Evolutionary conservation across 2,113 vertebrate species (phyloP).

Genomic region (Camelus bactrianus): DNA sequence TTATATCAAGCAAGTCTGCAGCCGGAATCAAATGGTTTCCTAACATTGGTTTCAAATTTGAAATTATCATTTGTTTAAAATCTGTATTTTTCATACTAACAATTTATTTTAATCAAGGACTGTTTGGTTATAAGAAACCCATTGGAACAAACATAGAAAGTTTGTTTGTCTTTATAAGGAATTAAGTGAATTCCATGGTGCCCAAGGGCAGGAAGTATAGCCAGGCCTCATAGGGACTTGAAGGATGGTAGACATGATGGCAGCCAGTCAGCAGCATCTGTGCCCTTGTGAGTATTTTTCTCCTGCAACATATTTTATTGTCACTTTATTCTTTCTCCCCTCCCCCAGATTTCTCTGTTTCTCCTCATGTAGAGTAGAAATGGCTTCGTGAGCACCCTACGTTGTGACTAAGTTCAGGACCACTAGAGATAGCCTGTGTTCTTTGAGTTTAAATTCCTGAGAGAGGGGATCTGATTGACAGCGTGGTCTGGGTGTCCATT

Average conservation of each 20-base stretch:
- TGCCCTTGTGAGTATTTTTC: not conserved
- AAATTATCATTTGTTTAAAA: conserved; percentile 70
- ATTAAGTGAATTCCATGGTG: conserved; percentile 47
- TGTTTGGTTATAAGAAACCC: conserved; percentile 65
- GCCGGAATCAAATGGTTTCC: conserved; percentile 40
- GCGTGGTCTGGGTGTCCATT: not conserved
- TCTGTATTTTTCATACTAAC: conserved; percentile 60
- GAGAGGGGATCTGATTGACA: not conserved
- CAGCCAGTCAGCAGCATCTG: not conserved
- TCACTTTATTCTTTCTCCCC: not conserved
- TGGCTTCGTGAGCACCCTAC: not conserved
- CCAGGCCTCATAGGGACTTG: not conserved
- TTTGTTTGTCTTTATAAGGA: conserved; percentile 60
- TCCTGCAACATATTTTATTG: not conserved
- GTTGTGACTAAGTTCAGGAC: not conserved
- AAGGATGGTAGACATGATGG: not conserved
- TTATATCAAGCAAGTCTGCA: conserved; percentile 41
- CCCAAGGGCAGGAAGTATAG: not conserved
- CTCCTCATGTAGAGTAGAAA: not conserved
- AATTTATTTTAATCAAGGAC: conserved; percentile 69
- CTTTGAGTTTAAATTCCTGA: conserved; percentile 10
- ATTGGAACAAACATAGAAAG: conserved; percentile 48
- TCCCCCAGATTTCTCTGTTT: not conserved
- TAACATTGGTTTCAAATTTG: conserved; percentile 65
- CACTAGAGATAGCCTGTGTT: not conserved